Base-by-base conservation (phyloP, 2,113 vertebrate genomes). In the Alligator mississippiensis region DNA sequence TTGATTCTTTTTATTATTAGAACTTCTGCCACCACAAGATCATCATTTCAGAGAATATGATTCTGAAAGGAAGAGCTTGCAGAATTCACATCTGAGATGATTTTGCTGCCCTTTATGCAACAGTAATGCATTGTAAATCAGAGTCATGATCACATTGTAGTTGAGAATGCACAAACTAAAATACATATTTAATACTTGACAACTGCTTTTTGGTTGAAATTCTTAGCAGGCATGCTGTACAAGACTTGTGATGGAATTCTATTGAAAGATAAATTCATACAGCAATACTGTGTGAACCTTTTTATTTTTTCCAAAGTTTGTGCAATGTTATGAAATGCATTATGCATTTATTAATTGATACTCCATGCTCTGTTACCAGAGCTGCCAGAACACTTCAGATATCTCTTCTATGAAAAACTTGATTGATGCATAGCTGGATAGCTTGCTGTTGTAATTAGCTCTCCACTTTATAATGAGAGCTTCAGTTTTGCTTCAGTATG, bases 21-120 rank as follows among this genome's bases (percentile, higher is more conserved):
- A 92, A 90, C 38, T 82, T 30, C 13, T 60, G 47, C 47, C 47
- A 55, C 28, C 59, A 78, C 54, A 30, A 82, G 79, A 92, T 82
- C 80, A 88, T 80, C 22, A 61, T 76, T 94, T 92, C 12, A 95
- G 87, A 90, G 89, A 87, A 85, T 57, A 76, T 5, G 90, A 76
- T 63, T 86, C 84, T 85, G 92, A 21, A 90, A 68, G 60, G 85
- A 82, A 47, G 77, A 88, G 76, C 82, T 77, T 83, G 66, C 79
- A 90, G 79, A 90, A 93, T 85, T 94, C 88, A 84, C 78, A 85
- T 14, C 66, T 90, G 78, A 80, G 68, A 60, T 89, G 76, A 17
- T 54, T 81, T 91, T 90, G 76, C 85, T 90, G 68, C 77, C 61
- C 91, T 30, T 10, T 54, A 34, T 3, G 88, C 60, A 79, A 34